These are phyloP conservation scores for Osmerus eperlanus DNA, from an alignment of 2,113 vertebrate species.

Conservation along the genomic window DNA sequence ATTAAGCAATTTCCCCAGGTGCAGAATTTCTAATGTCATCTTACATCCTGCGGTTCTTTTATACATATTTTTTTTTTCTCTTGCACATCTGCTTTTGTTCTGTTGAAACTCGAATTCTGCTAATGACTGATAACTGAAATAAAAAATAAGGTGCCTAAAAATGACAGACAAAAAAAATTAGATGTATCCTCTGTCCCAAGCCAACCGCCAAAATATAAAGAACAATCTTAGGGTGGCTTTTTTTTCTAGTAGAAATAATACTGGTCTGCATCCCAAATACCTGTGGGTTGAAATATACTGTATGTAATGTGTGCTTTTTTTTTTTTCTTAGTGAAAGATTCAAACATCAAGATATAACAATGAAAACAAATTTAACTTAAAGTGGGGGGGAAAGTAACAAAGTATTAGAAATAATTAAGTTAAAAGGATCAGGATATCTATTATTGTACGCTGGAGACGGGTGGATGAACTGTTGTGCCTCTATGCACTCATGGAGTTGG, in stretches of 20 bases:
- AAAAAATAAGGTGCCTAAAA: conserved; percentile 76
- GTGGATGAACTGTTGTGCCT: conserved; percentile 60
- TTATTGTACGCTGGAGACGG: conserved; percentile 53
- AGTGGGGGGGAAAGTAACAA: conserved; percentile 34
- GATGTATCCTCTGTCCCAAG: conserved; percentile 63
- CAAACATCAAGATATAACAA: conserved; percentile 60
- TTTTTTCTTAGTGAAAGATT: conserved; percentile 64
- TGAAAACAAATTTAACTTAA: conserved; percentile 57
- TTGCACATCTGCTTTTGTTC: conserved; percentile 57
- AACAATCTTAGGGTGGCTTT: conserved; percentile 68
- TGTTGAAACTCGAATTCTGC: conserved; percentile 63
- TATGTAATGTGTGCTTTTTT: conserved; percentile 75
- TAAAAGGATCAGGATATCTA: conserved; percentile 48
- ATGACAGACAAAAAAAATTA: conserved; percentile 60
- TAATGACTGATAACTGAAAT: conserved; percentile 66
- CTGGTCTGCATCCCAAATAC: conserved; percentile 72
- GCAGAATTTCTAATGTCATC: conserved; percentile 76
- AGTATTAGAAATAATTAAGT: conserved; percentile 40
- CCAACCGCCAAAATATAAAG: conserved; percentile 66
- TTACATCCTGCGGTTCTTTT: conserved; percentile 68
- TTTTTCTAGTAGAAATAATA: conserved; percentile 71
- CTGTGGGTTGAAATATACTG: conserved; percentile 73
- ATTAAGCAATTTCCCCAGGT: conserved; percentile 61
- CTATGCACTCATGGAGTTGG: conserved; percentile 60
- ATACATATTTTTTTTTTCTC: conserved; percentile 40